A percentile compares a stretch with the other conserved stretches of the same genome.
Evolutionary conservation across 2,797 vertebrate species (phyloP).

Genomic region (Psittacula derbiana): DNA sequence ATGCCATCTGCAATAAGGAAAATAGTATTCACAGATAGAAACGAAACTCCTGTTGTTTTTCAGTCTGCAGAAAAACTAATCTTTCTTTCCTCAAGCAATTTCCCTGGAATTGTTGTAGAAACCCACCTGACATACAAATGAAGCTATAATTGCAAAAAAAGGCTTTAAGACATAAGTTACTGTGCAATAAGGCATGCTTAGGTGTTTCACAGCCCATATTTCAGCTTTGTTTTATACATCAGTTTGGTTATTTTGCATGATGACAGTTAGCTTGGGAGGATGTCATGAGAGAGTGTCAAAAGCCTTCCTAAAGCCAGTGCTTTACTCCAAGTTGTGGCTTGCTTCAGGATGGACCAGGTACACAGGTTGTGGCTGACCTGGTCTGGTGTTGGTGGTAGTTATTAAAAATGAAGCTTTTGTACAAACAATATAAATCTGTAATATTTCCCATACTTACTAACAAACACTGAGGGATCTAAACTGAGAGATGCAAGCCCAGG

Average conservation of each 20-base stretch:
- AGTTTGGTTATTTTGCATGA: accelerated
- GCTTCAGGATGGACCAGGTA: not conserved
- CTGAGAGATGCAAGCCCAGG: not conserved
- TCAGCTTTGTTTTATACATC: not conserved
- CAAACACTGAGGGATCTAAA: not conserved
- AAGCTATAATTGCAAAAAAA: not conserved
- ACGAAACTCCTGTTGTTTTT: not conserved
- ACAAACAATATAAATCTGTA: not conserved
- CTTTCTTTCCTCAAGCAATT: not conserved
- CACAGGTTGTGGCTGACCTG: not conserved
- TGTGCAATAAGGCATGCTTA: not conserved
- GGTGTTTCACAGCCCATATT: not conserved
- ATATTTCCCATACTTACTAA: not conserved
- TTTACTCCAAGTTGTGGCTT: not conserved
- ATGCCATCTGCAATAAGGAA: not conserved
- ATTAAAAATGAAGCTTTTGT: not conserved
- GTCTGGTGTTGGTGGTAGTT: not conserved
- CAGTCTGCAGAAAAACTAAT: not conserved
- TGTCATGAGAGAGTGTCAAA: not conserved
- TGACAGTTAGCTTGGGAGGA: not conserved
- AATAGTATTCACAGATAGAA: not conserved
- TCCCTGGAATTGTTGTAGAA: not conserved
- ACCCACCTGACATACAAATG: not conserved
- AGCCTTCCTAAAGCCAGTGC: not conserved
- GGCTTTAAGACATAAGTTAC: not conserved